phyloP scores from a whole-genome alignment of 2,888 invertebrate genomes.

The Willowsia nigromaculata region DNA sequence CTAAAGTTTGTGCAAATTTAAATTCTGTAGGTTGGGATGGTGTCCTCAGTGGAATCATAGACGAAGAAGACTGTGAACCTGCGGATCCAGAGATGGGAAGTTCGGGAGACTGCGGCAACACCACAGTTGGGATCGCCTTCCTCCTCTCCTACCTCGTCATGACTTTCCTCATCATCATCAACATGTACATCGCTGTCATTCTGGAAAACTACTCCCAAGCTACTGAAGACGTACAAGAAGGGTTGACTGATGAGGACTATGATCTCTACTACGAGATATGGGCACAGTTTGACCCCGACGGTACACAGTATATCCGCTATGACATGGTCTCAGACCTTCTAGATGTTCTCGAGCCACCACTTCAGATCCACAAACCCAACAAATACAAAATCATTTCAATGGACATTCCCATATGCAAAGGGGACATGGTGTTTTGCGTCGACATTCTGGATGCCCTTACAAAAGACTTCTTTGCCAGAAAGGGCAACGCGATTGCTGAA shows the following conservation, averaged over 20 bases:
- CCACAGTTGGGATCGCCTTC: constrained; percentile 96
- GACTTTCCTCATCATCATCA: constrained; percentile 98
- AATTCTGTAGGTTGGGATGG: constrained; percentile 11
- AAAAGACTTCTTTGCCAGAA: background rate
- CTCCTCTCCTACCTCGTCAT: constrained; percentile 97
- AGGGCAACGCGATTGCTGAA: constrained; percentile 91
- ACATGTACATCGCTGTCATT: constrained; percentile 99
- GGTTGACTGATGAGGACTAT: constrained; percentile 95
- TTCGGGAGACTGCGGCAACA: constrained; percentile 95
- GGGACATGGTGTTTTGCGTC: background rate
- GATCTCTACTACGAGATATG: constrained; percentile 93
- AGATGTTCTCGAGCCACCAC: constrained; percentile 96
- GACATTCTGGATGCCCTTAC: background rate
- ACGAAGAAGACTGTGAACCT: constrained; percentile 90
- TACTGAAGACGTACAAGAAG: constrained; percentile 98
- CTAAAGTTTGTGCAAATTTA: too few relatives aligned
- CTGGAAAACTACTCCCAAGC: constrained; percentile 99
- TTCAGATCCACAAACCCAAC: constrained; percentile 96
- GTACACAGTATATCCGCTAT: constrained; percentile 97
- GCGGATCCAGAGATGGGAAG: constrained; percentile 91
- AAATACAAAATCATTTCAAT: constrained; percentile 99
- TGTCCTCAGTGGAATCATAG: constrained; percentile 7
- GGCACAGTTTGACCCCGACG: constrained; percentile 99
- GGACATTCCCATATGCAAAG: constrained; percentile 92
- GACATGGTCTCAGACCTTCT: constrained; percentile 96